A percentile compares a stretch with the other conserved stretches of the same genome.
Conservation (phyloP, 2,888 invertebrate species). For the Charanyca ferruginea region DNA sequence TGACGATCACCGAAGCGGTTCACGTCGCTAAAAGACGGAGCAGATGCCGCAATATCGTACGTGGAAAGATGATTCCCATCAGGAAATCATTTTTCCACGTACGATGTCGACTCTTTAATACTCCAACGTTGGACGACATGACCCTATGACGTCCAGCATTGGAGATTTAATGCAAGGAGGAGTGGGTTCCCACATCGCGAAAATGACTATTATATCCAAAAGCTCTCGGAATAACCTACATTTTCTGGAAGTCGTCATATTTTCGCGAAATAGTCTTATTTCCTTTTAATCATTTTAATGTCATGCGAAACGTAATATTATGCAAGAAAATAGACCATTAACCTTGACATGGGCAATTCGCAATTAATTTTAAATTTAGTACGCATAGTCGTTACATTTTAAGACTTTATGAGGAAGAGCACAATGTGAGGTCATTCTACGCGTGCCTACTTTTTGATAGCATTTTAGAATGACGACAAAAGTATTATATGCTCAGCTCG, state of each 20-base stretch:
- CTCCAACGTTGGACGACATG: too few relatives aligned
- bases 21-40: too few relatives aligned
- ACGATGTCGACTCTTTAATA: too few relatives aligned
- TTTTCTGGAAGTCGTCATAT: not conserved
- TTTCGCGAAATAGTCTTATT: not conserved
- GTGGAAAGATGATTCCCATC: too few relatives aligned
- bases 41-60: too few relatives aligned
- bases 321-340: not conserved
- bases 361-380: constrained; percentile 28
- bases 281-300: not conserved
- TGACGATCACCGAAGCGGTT: too few relatives aligned
- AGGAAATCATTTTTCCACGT: too few relatives aligned
- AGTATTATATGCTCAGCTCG: not conserved
- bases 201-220: too few relatives aligned
- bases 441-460: not conserved
- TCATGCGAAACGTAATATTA: not conserved
- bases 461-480: not conserved
- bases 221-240: too few relatives aligned
- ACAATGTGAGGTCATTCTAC: not conserved
- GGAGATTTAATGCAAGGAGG: too few relatives aligned
- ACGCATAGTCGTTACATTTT: constrained; percentile 21
- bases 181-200: too few relatives aligned
- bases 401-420: constrained; percentile 15
- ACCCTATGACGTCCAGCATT: too few relatives aligned
- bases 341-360: constrained; percentile 12